Evolutionary conservation across 1,140 invertebrate species (phyloP).

Genomic region (Marisa cornuarietis): DNA sequence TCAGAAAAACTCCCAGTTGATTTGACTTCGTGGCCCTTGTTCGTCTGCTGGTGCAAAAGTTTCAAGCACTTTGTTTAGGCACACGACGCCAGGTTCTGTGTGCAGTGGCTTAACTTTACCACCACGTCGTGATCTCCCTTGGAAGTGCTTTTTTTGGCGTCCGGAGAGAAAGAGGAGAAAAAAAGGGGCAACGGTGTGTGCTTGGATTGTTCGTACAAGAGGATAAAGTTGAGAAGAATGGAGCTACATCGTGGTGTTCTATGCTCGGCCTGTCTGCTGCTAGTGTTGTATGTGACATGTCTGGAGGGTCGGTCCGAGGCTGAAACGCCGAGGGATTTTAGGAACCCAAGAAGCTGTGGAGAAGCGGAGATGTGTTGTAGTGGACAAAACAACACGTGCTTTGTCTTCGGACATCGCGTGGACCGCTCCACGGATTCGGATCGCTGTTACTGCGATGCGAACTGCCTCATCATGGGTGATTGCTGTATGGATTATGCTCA

Average conservation of each 20-base stretch:
- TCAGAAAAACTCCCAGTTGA: no score
- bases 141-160: no score
- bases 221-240: slow-evolving; percentile 1
- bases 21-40: no score
- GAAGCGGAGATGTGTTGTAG: slow-evolving; percentile 48
- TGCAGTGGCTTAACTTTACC: no score
- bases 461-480: slow-evolving; percentile 49
- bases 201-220: background rate
- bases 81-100: no score
- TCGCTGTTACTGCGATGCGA: slow-evolving; percentile 55
- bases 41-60: no score
- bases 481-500: slow-evolving; percentile 53
- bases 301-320: slow-evolving; percentile 8
- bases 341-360: slow-evolving; percentile 35
- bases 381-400: slow-evolving; percentile 56
- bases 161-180: background rate
- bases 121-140: no score
- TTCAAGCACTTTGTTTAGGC: no score
- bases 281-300: background rate
- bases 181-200: background rate
- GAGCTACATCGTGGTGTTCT: slow-evolving; percentile 4
- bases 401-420: slow-evolving; percentile 44
- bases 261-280: background rate
- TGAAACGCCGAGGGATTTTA: background rate
- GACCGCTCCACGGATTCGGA: slow-evolving; percentile 38